Evolutionary conservation across 2,888 invertebrate genomes (phyloP), one percentile per base, ranked within the genome.

Genomic region (Leptura quadrifasciata): DNA sequence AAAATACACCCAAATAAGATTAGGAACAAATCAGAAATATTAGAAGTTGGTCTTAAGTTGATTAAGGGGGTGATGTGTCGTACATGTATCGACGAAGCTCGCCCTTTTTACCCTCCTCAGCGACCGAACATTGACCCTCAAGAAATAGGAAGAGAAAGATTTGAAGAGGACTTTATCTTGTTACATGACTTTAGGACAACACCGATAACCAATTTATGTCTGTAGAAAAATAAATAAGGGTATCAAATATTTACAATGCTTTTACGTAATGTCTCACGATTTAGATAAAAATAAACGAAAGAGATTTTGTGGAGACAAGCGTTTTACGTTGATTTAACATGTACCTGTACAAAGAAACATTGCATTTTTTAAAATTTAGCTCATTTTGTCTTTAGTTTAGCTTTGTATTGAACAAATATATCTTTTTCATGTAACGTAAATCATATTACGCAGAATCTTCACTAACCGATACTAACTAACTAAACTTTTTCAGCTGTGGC

Each of bases 11-110:
- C 60, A 76, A 79, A 79, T 79, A 77, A 76, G 78, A 79, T 81
- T 81, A 79, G 72, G 79, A 76, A 77, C 78, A 78, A 81, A 79
- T 81, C 81, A 81, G 81, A 81, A 81, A 79, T 81, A 81, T 81
- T 80, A 80, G 79, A 72, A 75, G 67, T 61, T 72, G 69, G 69
- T 64, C 63, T 61, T 79, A 81, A 81, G 73, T 70, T 74, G 79
- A 81, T 81, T 81, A 81, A 74, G 77, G 77, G 75, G 71, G 61
- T 60, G 65, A 54, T 54, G 65, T 71, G 64, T 64, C 58, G 52
- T 71, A 71, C 70, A 70, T 47, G 64, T 70, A 71, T 55, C 69
- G 70, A 61, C 20, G 52, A 17, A 60, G 54, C 17, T 24, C 70
- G 57, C 55, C 54, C 63, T 20, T 21, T 64, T 55, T 63, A 55